Conservation (phyloP, 1,140 invertebrate species). For the Pectinophora gossypiella region DNA sequence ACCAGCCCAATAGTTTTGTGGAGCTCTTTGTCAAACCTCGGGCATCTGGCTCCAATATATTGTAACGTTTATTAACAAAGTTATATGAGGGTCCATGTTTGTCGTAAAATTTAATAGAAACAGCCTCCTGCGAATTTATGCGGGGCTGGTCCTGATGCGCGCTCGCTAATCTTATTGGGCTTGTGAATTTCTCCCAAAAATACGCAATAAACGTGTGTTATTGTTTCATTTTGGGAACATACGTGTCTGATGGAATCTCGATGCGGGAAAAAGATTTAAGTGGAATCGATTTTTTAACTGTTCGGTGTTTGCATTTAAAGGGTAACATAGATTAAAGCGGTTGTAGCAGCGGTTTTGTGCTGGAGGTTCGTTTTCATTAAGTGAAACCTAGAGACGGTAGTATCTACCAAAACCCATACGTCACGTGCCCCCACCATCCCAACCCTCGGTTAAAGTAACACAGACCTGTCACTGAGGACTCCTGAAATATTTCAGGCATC, state of each 20-base stretch:
- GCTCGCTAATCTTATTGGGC: constrained; percentile 36
- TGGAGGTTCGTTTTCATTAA: no score
- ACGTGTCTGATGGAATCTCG: background rate
- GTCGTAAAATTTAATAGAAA: constrained; percentile 68
- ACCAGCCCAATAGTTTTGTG: background rate
- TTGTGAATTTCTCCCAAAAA: background rate
- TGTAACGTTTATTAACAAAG: constrained; percentile 65
- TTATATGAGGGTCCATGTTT: constrained; percentile 59
- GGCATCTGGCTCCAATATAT: constrained; percentile 42
- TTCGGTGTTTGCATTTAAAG: no score
- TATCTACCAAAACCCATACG: no score
- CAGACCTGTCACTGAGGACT: no score
- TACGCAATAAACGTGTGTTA: background rate
- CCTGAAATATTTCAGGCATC: no score
- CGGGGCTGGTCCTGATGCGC: constrained; percentile 30
- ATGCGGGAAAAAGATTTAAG: no score
- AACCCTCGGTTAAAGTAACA: no score
- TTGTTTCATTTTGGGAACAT: background rate
- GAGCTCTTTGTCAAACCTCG: background rate
- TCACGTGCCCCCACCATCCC: no score
- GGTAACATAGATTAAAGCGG: no score
- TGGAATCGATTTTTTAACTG: no score
- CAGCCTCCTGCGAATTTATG: constrained; percentile 53
- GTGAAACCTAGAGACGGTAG: no score
- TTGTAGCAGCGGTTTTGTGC: no score